A percentile compares a stretch with the other conserved stretches of the same genome.
These are phyloP conservation scores for Campodea augens DNA, from an alignment of 1,140 invertebrate genomes.

Conservation along the genomic window DNA sequence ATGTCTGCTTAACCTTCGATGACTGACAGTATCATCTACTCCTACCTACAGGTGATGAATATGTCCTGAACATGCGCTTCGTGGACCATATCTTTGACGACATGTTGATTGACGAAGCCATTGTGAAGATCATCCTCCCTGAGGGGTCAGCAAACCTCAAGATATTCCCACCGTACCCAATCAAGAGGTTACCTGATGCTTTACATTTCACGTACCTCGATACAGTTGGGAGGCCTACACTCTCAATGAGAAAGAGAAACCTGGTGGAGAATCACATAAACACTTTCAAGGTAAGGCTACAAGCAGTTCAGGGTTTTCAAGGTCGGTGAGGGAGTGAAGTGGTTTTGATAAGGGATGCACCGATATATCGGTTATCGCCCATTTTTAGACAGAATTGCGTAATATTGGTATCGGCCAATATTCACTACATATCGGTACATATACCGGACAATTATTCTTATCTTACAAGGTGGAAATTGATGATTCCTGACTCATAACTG, in stretches of 20 bases:
- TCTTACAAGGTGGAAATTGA: too few relatives aligned
- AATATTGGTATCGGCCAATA: too few relatives aligned
- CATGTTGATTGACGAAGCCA: conserved; percentile 81
- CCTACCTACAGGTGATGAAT: conserved; percentile 35
- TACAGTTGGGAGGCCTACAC: conserved; percentile 73
- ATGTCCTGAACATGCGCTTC: conserved; percentile 74
- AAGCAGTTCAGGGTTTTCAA: too few relatives aligned
- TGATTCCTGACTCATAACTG: too few relatives aligned
- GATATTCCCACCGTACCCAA: conserved; percentile 60
- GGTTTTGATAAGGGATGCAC: too few relatives aligned
- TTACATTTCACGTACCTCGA: conserved; percentile 89
- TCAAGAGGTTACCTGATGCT: conserved; percentile 49
- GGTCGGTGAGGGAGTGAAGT: too few relatives aligned
- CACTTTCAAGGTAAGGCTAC: conserved; percentile 47
- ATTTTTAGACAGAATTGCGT: too few relatives aligned
- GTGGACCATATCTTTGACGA: conserved; percentile 95
- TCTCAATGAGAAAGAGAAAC: conserved; percentile 69
- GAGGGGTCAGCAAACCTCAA: conserved; percentile 73
- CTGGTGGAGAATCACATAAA: conserved; percentile 94
- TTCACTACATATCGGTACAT: too few relatives aligned
- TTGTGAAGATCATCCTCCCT: conserved; percentile 81
- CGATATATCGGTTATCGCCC: too few relatives aligned
- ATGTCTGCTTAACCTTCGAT: too few relatives aligned
- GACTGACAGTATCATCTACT: too few relatives aligned
- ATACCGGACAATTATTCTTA: too few relatives aligned